phyloP scores from a whole-genome alignment of 2,888 invertebrate genomes.

The Coleophora flavipennella region DNA sequence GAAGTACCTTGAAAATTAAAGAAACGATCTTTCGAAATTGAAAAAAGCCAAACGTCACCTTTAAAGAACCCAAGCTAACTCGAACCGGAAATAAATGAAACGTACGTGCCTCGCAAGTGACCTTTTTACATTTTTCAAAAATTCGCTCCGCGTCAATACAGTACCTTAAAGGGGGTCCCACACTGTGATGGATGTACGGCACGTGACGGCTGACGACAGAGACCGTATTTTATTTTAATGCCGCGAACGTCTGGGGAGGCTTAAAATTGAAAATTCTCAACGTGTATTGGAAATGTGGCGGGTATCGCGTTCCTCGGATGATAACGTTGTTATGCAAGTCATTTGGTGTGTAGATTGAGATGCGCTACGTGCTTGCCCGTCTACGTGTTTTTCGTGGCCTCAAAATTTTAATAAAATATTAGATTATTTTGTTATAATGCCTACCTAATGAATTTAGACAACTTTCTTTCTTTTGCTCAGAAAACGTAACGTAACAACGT shows the following conservation, averaged over 20 bases:
- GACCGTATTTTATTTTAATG: slow-evolving; percentile 64
- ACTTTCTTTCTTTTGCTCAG: too few relatives aligned
- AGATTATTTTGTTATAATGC: too few relatives aligned
- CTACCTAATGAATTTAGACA: too few relatives aligned
- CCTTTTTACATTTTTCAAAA: slow-evolving; percentile 72
- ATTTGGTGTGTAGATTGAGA: slow-evolving; percentile 6
- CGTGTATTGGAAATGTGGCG: slow-evolving; percentile 44
- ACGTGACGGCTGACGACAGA: slow-evolving; percentile 62
- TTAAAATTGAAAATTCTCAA: slow-evolving; percentile 70
- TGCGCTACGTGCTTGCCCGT: not conserved
- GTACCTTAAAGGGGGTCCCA: slow-evolving; percentile 38
- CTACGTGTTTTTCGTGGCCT: too few relatives aligned
- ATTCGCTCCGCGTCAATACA: slow-evolving; percentile 58
- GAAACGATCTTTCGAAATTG: too few relatives aligned
- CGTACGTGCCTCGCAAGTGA: slow-evolving; percentile 55
- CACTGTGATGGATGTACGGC: slow-evolving; percentile 61
- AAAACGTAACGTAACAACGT: too few relatives aligned
- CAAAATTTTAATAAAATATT: too few relatives aligned
- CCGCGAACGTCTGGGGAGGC: slow-evolving; percentile 42
- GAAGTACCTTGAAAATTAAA: too few relatives aligned
- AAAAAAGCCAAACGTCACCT: too few relatives aligned
- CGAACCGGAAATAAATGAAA: slow-evolving; percentile 51
- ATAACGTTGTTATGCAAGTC: slow-evolving; percentile 11
- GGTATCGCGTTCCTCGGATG: slow-evolving; percentile 15
- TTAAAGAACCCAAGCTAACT: not conserved